phyloP scores from a whole-genome alignment of 2,797 vertebrate genomes.

The Coreius guichenoti region DNA sequence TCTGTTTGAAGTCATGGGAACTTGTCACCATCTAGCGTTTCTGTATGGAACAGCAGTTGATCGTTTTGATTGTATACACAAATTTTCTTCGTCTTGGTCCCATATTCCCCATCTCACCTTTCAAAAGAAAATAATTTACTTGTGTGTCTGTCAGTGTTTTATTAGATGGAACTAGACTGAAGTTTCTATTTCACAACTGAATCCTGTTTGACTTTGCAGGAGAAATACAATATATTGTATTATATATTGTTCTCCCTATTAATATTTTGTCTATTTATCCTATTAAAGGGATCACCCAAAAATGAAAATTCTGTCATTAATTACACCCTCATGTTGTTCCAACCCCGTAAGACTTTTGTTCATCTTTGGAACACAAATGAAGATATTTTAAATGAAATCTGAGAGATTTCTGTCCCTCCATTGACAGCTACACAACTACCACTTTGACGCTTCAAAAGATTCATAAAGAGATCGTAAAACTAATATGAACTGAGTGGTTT shows the following conservation, averaged over 20 bases:
- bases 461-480: too few species aligned
- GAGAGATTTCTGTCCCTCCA: too few species aligned
- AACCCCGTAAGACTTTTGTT: too few species aligned
- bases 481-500: too few species aligned
- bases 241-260: background rate
- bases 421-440: too few species aligned
- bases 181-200: background rate
- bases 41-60: background rate
- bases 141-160: background rate
- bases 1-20: background rate
- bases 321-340: too few species aligned
- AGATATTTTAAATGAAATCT: too few species aligned
- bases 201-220: background rate
- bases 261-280: background rate
- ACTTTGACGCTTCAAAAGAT: too few species aligned
- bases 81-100: background rate
- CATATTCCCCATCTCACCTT: background rate
- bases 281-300: background rate
- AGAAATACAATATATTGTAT: background rate
- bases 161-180: background rate
- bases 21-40: constrained; percentile 42
- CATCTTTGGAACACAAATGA: too few species aligned
- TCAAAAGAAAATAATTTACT: background rate
- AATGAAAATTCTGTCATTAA: too few species aligned
- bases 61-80: background rate